Base-by-base conservation (phyloP, 2,797 vertebrate species). In the Sebastiscus tertius region DNA sequence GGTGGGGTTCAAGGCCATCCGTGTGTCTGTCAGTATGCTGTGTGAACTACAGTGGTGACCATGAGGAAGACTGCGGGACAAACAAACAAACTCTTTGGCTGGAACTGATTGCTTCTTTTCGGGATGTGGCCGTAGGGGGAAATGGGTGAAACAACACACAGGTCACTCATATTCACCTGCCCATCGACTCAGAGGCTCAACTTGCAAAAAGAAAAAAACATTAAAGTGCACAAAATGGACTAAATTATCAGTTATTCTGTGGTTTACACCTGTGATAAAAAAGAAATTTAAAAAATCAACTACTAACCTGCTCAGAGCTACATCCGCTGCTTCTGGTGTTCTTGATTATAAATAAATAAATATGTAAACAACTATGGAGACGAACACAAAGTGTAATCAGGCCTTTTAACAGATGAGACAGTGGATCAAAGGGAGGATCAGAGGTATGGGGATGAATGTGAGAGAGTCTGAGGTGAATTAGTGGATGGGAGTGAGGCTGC, bases 161-260 rank as follows among this genome's bases (percentile, higher is more conserved):
- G 60, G 26, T 62, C 69, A 62, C 73, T 81, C 62, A 75, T 84
- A 55, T 65, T 88, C 85, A 84, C 74, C 79, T 84, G 82, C 65
- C 83, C 76, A 83, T 89, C 76, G 3, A 85, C 85, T 90, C 84
- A 85, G 82, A 90, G 78, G 82, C 81, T 90, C 83, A 63, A 89
- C 61, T 85, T 83, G 84, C 87, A 92, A 88, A 92, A 88, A 68
- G 46, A 72, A 56, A 34, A 68, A 73, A 34, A 68, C 55, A 81
- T 36, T 12, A 80, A 86, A 81, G 49, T 87, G 90, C 90, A 91
- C 90, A 91, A 92, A 92, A 90, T 52, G 81, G 79, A 89, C 87
- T 61, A 29, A 73, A 78, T 75, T 85, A 49, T 81, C 34, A 83
- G 60, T 71, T 78, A 75, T 86, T 85, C 75, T 88, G 79, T 89